Base-by-base conservation (phyloP, 1,140 invertebrate species). In the Doryteuthis pealeii region DNA sequence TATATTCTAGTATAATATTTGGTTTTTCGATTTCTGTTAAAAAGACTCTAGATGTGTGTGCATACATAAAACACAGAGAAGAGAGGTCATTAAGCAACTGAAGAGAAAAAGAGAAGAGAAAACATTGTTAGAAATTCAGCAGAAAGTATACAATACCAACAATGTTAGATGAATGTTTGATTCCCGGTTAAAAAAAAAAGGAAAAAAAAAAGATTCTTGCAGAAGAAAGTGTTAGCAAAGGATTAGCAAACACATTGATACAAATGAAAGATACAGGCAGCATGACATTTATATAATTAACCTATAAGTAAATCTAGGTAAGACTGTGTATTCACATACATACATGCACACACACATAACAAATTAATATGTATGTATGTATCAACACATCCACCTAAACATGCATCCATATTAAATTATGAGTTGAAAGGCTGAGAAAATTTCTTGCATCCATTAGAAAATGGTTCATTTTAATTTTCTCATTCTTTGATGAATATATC, bases 181-280 rank as follows among this genome's bases (percentile, higher is more conserved):
- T 62, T 62, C 54, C 26, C 26, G 54, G 54, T 62, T 62, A 62
- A 62, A 62, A 8, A 62, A 62, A 62, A 28, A 62, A n/a, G n/a
- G n/a, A n/a, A n/a, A n/a, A 62, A 62, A 62, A 22, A 22, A 62
- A 62, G 54, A 62, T 2, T 62, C 54, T 62, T 62, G 54, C 54
- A 62, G 54, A 62, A 62, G 54, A 62, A 62, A 62, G 26, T 62
- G 54, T 62, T 62, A 62, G 54, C 54, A 62, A 62, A 62, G 26
- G 54, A 62, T 62, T 62, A 62, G 54, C 54, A 62, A 62, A 62
- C 54, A 62, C 54, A 62, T 22, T 62, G 54, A 62, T 62, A 62
- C 54, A 62, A 62, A 22, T 62, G 54, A 62, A 62, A 62, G 54
- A 62, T 62, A 62, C 26, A 62, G 54, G 54, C 54, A 62, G 54